phyloP scores from a whole-genome alignment of 2,113 vertebrate genomes.

The Phaethornis superciliosus region DNA sequence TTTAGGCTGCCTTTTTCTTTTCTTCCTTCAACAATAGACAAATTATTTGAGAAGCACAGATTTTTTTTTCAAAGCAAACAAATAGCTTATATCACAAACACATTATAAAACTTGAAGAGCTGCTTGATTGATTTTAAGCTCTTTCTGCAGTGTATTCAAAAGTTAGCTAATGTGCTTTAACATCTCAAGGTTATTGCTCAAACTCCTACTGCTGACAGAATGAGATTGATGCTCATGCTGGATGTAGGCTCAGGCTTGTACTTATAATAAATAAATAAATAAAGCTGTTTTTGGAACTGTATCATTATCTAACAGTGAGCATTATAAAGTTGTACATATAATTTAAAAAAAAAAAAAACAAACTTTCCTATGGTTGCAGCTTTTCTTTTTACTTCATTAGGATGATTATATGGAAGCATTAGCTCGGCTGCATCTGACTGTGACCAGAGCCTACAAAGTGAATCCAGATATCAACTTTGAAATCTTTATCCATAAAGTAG shows the following conservation, averaged over 20 bases:
- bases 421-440: slow-evolving; percentile 90
- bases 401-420: slow-evolving; percentile 95
- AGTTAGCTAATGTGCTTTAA: not conserved
- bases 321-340: not conserved
- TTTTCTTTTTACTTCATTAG: slow-evolving; percentile 68
- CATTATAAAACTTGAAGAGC: not conserved
- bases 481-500: slow-evolving; percentile 96
- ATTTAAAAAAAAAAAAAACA: no score
- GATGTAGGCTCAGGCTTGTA: not conserved
- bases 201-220: not conserved
- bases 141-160: not conserved
- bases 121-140: slow-evolving; percentile 1
- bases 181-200: not conserved
- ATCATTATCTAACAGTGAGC: not conserved
- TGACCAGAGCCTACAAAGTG: slow-evolving; percentile 92
- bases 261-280: not conserved
- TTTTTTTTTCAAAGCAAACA: not conserved
- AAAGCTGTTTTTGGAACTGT: not conserved
- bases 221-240: not conserved
- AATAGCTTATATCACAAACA: not conserved
- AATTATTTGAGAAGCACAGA: not conserved
- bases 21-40: not conserved
- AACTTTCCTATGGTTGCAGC: not conserved
- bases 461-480: slow-evolving; percentile 95
- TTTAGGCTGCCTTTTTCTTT: not conserved